Base-by-base conservation (phyloP, 2,113 vertebrate species). In the Macaca nemestrina region DNA sequence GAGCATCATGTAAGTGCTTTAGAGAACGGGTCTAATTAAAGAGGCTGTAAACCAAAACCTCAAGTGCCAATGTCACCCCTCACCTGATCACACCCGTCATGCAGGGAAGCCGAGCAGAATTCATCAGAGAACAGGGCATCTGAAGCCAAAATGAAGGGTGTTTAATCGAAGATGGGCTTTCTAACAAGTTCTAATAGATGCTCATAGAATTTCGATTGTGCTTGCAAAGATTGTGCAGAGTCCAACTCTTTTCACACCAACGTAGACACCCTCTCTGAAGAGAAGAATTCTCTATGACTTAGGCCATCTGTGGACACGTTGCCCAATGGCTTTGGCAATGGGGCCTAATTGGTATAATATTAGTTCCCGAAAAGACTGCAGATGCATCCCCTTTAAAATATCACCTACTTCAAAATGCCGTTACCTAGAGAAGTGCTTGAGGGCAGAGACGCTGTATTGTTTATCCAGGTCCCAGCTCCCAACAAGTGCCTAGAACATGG, bases 1-100 rank as follows among this genome's bases (percentile, higher is more conserved):
- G 95, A 92, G 95, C 97, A 97, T 67, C 87, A 17, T 88, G 98
- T 97, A 98, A 98, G 98, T 98, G 96, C 98, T 98, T 98, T 97
- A 93, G 98, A 98, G 98, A 97, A 83, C 38, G 10, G 43, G 95
- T 97, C 57, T 98, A 98, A 99, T 99, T 98, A 97, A 98, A 98
- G 97, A 97, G 96, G 97, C 98, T 98, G 91, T 98, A 98, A 98
- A 98, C 93, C 59, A 97, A 96, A 96, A 92, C 17, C 14, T 67
- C 94, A 25, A 93, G 98, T 95, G 75, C 86, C 96, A 95, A 94
- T 90, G 97, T 88, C 84, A 87, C 64, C 75, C 59, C 75, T 93
- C 20, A 96, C 92, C 96, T 96, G 81, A 3, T 4, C 25, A 48
- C 57, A 18, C 27, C 73, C 48, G 3, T 70, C 18, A 43, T 32